These are phyloP conservation scores for Riparia riparia DNA, from an alignment of 2,113 vertebrate species.

Conservation along the genomic window DNA sequence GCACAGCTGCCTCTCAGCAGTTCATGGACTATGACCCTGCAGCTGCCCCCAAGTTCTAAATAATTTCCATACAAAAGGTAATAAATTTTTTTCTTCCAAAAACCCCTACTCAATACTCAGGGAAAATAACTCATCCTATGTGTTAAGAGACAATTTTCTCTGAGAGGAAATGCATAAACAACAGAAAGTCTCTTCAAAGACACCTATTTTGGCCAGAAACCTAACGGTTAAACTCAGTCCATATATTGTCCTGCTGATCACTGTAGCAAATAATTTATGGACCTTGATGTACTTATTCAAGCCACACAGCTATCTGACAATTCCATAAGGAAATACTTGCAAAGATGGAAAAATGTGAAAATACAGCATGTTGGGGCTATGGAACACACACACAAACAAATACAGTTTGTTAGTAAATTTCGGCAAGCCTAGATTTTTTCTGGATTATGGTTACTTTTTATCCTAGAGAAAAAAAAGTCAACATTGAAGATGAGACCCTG, in stretches of 20 bases:
- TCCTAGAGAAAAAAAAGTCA: background rate
- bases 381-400: background rate
- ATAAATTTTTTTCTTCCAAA: background rate
- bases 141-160: background rate
- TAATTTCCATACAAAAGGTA: background rate
- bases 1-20: background rate
- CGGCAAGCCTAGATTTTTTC: background rate
- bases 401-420: accelerated
- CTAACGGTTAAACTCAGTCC: background rate
- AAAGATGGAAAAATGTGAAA: background rate
- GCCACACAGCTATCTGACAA: background rate
- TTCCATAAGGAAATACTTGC: background rate
- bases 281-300: background rate
- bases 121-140: background rate
- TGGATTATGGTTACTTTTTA: background rate
- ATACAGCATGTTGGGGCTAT: background rate
- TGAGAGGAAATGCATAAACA: background rate
- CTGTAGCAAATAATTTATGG: background rate
- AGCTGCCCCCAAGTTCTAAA: background rate
- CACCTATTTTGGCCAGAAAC: background rate
- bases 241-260: background rate
- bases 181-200: background rate
- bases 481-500: background rate
- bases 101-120: accelerated
- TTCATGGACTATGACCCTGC: background rate